A percentile compares a stretch with the other conserved stretches of the same genome.
Conservation (phyloP, 2,113 vertebrate species). For the Halcyon malimbica region DNA sequence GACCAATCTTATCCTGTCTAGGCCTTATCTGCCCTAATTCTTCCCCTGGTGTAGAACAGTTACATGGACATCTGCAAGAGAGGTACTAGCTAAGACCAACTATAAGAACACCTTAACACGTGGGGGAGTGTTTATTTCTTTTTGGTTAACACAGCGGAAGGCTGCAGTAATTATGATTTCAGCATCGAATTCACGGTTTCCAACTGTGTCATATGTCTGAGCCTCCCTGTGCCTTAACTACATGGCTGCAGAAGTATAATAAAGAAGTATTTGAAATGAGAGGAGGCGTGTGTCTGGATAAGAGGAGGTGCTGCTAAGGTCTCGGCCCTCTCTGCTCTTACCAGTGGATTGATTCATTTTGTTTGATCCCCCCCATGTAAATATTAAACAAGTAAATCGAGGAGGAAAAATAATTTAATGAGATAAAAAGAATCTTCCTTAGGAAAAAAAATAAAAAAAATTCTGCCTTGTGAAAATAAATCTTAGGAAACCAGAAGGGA, state of each 20-base stretch:
- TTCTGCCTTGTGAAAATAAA: background rate
- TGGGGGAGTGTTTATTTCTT: background rate
- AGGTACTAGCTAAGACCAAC: background rate
- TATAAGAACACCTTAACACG: background rate
- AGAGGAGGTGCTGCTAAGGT: background rate
- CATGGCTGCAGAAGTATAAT: background rate
- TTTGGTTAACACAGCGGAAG: background rate
- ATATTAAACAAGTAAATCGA: background rate
- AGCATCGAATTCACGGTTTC: background rate
- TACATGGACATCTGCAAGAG: background rate
- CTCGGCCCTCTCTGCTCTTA: background rate
- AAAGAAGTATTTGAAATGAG: background rate
- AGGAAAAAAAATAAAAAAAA: background rate
- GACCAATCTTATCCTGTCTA: background rate
- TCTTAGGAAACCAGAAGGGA: background rate
- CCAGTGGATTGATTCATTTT: background rate
- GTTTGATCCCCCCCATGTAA: background rate
- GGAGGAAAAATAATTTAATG: background rate
- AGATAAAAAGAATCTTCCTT: background rate
- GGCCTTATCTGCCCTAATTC: background rate
- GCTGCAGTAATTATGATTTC: background rate
- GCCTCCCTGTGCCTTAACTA: background rate
- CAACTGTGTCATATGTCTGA: background rate
- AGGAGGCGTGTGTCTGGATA: background rate
- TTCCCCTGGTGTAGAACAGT: background rate